These are phyloP conservation scores for Protosalanx chinensis DNA, from an alignment of 2,797 vertebrate genomes.

Conservation along the genomic window DNA sequence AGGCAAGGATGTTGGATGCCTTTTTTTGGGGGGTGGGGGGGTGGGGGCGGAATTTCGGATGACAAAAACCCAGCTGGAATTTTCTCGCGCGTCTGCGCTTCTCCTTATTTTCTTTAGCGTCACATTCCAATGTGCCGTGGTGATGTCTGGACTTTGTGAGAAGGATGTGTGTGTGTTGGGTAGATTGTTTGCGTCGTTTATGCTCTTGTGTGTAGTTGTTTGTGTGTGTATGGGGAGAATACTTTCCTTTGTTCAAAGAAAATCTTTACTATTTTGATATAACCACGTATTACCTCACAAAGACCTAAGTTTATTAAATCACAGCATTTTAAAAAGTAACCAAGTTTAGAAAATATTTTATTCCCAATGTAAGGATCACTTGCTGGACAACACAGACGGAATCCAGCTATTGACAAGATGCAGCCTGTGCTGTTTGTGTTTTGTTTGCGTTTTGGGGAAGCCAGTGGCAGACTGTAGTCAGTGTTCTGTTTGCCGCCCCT, in stretches of 20 bases:
- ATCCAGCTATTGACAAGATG: slow-evolving; percentile 47
- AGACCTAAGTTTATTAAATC: too few species aligned
- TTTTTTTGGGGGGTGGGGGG: slow-evolving; percentile 29
- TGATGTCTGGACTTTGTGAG: background rate
- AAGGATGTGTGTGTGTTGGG: background rate
- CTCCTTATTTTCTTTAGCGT: slow-evolving; percentile 46
- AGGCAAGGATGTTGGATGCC: slow-evolving; percentile 60
- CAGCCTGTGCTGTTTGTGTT: slow-evolving; percentile 29
- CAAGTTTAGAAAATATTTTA: too few species aligned
- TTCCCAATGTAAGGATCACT: slow-evolving; percentile 9
- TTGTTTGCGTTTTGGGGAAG: slow-evolving; percentile 48
- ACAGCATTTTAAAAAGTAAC: too few species aligned
- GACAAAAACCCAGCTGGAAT: slow-evolving; percentile 57
- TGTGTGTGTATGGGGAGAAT: too few species aligned
- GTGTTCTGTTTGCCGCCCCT: slow-evolving; percentile 47
- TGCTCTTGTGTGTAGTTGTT: too few species aligned
- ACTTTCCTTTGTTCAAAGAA: too few species aligned
- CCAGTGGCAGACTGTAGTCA: slow-evolving; percentile 45
- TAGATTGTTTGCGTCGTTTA: too few species aligned
- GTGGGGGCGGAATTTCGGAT: slow-evolving; percentile 65
- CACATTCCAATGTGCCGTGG: slow-evolving; percentile 32
- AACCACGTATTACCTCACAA: too few species aligned
- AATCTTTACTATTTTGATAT: too few species aligned
- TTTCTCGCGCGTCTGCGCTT: slow-evolving; percentile 37
- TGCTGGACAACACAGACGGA: slow-evolving; percentile 36